Conservation (phyloP, 1,140 invertebrate genomes). For the Drosophila insularis region DNA sequence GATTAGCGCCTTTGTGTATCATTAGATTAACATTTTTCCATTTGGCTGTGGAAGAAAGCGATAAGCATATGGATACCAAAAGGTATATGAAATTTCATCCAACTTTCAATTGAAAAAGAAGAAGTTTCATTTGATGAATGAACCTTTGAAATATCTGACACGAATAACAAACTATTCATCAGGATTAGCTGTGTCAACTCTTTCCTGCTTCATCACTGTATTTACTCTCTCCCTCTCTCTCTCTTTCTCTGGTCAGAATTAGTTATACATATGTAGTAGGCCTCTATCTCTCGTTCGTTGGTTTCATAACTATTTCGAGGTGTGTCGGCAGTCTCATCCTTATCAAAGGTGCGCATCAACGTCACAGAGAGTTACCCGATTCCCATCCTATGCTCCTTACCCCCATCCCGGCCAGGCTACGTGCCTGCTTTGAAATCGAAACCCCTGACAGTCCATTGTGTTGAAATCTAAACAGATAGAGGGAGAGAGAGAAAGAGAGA, state of each 20-base stretch:
- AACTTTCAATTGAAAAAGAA: background rate
- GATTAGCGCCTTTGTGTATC: conserved; percentile 46
- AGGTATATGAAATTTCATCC: conserved; percentile 7
- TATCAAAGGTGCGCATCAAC: conserved; percentile 76
- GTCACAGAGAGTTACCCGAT: conserved; percentile 50
- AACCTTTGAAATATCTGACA: conserved; percentile 19
- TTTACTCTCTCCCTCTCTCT: too few species aligned
- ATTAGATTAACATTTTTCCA: conserved; percentile 28
- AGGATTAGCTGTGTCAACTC: conserved; percentile 62
- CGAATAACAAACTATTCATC: conserved; percentile 48
- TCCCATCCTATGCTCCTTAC: conserved; percentile 14
- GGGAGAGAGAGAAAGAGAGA: conserved; percentile 24
- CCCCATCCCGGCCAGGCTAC: conserved; percentile 39
- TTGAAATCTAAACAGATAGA: conserved; percentile 66
- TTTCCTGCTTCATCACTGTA: conserved; percentile 23
- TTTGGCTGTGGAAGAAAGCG: background rate
- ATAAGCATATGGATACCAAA: background rate
- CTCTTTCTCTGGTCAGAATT: background rate
- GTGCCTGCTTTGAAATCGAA: conserved; percentile 75
- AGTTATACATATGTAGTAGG: background rate
- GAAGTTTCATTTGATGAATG: conserved; percentile 18
- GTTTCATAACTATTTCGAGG: conserved; percentile 54
- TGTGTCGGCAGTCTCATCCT: conserved; percentile 61
- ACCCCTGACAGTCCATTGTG: conserved; percentile 66
- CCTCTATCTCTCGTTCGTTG: background rate